Base-by-base conservation (phyloP, 2,888 invertebrate species). In the Eupithecia vulgata region DNA sequence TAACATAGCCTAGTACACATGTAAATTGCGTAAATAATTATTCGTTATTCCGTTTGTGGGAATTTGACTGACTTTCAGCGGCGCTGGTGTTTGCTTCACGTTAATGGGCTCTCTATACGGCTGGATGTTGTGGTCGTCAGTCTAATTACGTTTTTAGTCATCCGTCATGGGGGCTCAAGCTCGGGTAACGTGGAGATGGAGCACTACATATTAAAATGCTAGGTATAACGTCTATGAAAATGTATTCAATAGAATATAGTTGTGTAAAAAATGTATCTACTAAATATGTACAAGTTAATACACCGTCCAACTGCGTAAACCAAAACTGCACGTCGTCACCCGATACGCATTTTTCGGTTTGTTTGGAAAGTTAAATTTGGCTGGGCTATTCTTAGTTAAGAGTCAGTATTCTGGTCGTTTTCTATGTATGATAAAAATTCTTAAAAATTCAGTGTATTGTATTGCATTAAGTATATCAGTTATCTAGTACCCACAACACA, bases 41-140 rank as follows among this genome's bases (percentile, higher is more conserved):
- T 61, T 34, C 17, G 34, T 34, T 61, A 61, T 61, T 61, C 61
- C 17, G 61, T 34, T 34, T 61, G 61, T 8, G 61, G 61, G 15
- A 10, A 34, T 8, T 17, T 59, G 61, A 61, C 61, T 7, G 61
- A 61, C 61, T 59, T 59, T 61, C 61, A 30, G 34, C 34, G 61
- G 61, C 17, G 17, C 15, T 34, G 30, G 17, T 61, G 61, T 61
- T 61, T 61, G 61, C 34, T 61, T 61, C 34, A 34, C 30, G 61
- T 61, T 61, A 61, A 61, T 61, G 34, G 61, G 61, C 17, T 61
- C 61, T 61, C 61, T 21, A 61, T 61, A 17, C 15, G 61, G 61
- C 34, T 61, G 15, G 17, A 17, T 34, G 17, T 17, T 21, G 21
- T 4, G 15, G 59, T 59, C 34, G 17, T 17, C 34, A 8, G 17